phyloP scores from a whole-genome alignment of 2,797 vertebrate genomes.

The Lepus townsendii region DNA sequence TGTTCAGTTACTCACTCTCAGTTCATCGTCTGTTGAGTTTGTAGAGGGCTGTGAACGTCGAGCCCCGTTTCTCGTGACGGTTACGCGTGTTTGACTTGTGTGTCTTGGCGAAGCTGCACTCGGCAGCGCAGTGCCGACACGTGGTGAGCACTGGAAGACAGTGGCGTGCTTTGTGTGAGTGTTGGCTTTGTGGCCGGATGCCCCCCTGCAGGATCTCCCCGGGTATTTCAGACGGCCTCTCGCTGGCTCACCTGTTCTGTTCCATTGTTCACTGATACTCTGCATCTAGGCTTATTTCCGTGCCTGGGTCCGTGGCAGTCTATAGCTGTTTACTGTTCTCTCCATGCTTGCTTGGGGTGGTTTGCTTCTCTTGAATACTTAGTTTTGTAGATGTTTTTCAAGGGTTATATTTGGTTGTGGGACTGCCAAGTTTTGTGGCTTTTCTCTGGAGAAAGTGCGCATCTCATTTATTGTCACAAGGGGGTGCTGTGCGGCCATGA shows the following conservation, averaged over 20 bases:
- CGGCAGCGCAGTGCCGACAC: accelerated
- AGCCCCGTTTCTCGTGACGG: not conserved
- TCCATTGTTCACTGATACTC: not conserved
- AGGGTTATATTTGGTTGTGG: not conserved
- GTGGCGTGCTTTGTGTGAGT: not conserved
- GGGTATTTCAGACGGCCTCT: not conserved
- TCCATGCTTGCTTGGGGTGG: not conserved
- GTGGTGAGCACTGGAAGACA: accelerated
- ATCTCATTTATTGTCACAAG: not conserved
- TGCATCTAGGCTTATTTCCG: not conserved
- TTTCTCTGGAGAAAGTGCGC: not conserved
- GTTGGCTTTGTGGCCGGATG: not conserved
- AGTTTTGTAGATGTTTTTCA: not conserved
- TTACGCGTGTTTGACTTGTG: too few relatives aligned
- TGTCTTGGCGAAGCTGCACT: too few relatives aligned
- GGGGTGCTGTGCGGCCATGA: not conserved
- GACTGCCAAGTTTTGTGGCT: not conserved
- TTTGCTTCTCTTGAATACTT: not conserved
- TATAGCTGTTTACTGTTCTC: not conserved
- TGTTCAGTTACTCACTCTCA: not conserved
- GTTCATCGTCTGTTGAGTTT: not conserved
- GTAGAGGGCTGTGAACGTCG: not conserved
- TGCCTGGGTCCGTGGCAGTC: not conserved
- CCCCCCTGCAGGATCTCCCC: not conserved
- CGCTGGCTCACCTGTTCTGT: too few relatives aligned